These are phyloP conservation scores for Rosalia funebris DNA, from an alignment of 2,888 invertebrate species.

Conservation along the genomic window DNA sequence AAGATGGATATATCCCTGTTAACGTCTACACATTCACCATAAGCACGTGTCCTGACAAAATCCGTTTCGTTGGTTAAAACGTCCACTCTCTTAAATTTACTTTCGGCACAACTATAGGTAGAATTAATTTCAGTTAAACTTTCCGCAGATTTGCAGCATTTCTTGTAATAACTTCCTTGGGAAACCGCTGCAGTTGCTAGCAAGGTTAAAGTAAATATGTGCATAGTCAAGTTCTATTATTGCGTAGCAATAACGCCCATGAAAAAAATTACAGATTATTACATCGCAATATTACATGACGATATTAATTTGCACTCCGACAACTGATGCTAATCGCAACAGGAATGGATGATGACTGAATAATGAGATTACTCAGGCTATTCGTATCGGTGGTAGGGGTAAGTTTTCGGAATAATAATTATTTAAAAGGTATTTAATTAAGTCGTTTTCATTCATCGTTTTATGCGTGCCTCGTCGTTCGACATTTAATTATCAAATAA, in stretches of 20 bases:
- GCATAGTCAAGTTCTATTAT: not conserved
- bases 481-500: no score
- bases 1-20: slow-evolving; percentile 20
- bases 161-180: slow-evolving; percentile 1
- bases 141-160: slow-evolving; percentile 9
- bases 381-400: not conserved
- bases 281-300: not conserved
- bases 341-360: slow-evolving; percentile 1
- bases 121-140: not conserved
- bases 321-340: not conserved
- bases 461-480: not conserved
- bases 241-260: not conserved
- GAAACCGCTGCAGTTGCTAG: not conserved
- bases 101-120: slow-evolving; percentile 18
- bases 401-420: slow-evolving; percentile 1
- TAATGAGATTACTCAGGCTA: not conserved
- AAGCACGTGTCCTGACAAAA: slow-evolving; percentile 2
- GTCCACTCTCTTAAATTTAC: slow-evolving; percentile 22
- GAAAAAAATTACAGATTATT: not conserved
- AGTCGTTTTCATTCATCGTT: not conserved
- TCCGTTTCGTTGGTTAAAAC: slow-evolving; percentile 25
- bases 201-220: not conserved
- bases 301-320: not conserved
- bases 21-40: slow-evolving; percentile 30
- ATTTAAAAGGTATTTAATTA: slow-evolving; percentile 1